These are phyloP conservation scores for Tribolium madens DNA, from an alignment of 1,140 invertebrate species.

Conservation along the genomic window DNA sequence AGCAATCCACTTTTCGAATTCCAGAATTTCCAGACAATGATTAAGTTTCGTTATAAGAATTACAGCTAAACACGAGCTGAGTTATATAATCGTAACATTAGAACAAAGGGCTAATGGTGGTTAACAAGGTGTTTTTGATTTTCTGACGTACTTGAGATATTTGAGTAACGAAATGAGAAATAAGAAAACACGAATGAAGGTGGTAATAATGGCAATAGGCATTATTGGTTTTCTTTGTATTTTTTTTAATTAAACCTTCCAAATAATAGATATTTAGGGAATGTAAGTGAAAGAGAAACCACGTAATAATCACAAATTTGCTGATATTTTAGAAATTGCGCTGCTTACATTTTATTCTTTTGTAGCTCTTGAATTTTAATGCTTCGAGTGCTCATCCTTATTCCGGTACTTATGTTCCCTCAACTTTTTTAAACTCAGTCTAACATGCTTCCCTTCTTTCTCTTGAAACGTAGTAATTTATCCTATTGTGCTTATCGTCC, in stretches of 20 bases:
- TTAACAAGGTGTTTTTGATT: neutral
- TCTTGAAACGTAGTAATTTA: constrained; percentile 7
- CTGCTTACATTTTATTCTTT: constrained; percentile 4
- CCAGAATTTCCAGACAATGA: neutral
- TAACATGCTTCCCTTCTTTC: constrained; percentile 18
- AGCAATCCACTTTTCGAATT: neutral
- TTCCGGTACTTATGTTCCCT: constrained; percentile 31
- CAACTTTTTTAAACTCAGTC: constrained; percentile 35
- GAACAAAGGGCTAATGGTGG: neutral
- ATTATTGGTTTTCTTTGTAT: too few species aligned
- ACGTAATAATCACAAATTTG: too few species aligned
- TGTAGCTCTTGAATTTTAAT: neutral
- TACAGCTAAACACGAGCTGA: neutral
- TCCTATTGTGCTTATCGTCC: constrained; percentile 16
- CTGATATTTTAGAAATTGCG: neutral
- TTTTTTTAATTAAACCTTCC: too few species aligned
- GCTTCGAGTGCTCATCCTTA: constrained; percentile 15
- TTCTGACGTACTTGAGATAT: neutral
- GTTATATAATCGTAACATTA: neutral
- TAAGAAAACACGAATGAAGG: neutral
- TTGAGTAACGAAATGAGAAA: neutral
- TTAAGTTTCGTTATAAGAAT: neutral
- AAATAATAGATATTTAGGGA: too few species aligned
- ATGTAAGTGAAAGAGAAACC: too few species aligned
- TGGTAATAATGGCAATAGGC: too few species aligned